Percentiles rank a stretch among this genome's conserved stretches.
phyloP scores from a whole-genome alignment of 2,797 vertebrate genomes.

The Chaetophractus vellerosus region DNA sequence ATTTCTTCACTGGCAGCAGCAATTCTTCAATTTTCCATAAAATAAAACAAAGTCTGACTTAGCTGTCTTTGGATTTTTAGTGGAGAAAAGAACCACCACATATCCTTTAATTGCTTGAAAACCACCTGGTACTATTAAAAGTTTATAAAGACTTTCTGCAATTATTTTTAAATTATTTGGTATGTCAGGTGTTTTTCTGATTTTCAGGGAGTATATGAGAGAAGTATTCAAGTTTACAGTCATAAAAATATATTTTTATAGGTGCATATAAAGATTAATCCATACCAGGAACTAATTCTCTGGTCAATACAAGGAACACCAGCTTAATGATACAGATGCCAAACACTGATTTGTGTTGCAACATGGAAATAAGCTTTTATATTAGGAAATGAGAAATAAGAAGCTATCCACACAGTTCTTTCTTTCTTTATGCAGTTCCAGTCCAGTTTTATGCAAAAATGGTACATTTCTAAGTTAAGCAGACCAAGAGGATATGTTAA shows the following conservation, averaged over 20 bases:
- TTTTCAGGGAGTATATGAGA: neutral
- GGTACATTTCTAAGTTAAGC: conserved; percentile 6
- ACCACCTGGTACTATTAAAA: neutral
- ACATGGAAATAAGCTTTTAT: neutral
- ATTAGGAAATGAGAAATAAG: neutral
- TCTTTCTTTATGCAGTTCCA: neutral
- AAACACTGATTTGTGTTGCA: neutral
- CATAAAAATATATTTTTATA: neutral
- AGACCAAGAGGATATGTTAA: neutral
- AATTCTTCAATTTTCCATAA: conserved; percentile 27
- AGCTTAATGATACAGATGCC: neutral
- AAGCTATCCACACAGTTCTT: neutral
- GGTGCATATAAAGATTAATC: neutral
- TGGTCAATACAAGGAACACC: neutral
- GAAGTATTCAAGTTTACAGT: neutral
- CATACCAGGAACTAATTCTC: neutral
- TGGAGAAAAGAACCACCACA: neutral
- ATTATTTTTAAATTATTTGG: neutral
- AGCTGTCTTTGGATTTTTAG: neutral
- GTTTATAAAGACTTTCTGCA: neutral
- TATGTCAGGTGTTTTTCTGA: neutral
- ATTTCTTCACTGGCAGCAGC: neutral
- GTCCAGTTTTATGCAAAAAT: neutral
- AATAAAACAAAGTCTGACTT: neutral
- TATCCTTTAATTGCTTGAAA: neutral